phyloP scores from a whole-genome alignment of 64 coral and sea anemone species.

The Montipora cactus region DNA sequence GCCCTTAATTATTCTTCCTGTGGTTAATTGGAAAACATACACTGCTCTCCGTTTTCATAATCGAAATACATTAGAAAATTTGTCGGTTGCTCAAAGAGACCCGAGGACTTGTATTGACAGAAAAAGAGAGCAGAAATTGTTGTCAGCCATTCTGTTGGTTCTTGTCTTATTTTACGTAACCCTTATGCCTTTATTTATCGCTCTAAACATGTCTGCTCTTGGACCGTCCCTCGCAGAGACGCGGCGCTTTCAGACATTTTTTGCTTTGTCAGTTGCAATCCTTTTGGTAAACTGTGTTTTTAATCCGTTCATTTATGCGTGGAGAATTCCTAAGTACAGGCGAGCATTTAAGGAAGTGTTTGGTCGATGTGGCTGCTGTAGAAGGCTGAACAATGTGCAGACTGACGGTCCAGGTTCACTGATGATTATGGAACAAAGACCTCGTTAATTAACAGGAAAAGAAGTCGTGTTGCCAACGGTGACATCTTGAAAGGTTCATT shows the following conservation, averaged over 20 bases:
- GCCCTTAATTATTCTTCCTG: neutral
- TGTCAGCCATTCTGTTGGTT: neutral
- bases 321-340: constrained; percentile 35
- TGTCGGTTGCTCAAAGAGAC: neutral
- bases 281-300: neutral
- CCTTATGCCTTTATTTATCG: neutral
- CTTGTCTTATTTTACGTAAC: constrained; percentile 12
- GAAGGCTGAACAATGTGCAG: neutral
- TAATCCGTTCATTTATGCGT: constrained; percentile 5
- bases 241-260: neutral
- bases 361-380: neutral
- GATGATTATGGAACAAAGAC: neutral
- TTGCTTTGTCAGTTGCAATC: neutral
- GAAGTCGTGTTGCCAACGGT: too few relatives aligned
- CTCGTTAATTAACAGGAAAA: neutral
- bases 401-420: neutral
- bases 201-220: neutral
- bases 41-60: constrained; percentile 9
- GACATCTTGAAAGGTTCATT: neutral
- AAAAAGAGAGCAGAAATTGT: neutral
- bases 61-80: neutral
- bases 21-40: constrained; percentile 37
- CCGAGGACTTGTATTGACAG: neutral
- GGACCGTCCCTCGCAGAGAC: neutral
- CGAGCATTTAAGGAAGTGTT: constrained; percentile 15